Conservation (phyloP, 2,113 vertebrate species). For the Eurystomus gularis region DNA sequence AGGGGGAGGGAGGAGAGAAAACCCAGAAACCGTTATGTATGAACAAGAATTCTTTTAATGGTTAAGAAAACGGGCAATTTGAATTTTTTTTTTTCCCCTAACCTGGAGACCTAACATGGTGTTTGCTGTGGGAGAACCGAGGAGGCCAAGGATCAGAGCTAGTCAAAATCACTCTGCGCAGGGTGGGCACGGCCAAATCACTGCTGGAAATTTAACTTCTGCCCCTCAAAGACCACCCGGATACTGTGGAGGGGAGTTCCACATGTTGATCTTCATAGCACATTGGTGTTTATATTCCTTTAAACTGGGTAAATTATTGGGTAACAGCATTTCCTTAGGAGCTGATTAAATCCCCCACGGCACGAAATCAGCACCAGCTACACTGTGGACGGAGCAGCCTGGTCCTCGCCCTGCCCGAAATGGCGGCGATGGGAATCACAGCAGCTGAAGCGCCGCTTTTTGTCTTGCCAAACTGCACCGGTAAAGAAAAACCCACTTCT, state of each 20-base stretch:
- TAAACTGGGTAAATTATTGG: background rate
- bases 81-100: background rate
- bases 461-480: background rate
- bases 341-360: accelerated
- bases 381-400: background rate
- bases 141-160: background rate
- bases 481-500: background rate
- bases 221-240: background rate
- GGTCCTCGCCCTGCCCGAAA: background rate
- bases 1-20: slow-evolving; percentile 29
- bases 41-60: background rate
- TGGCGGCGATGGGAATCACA: accelerated
- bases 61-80: background rate
- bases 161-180: background rate
- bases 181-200: background rate
- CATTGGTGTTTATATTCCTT: background rate
- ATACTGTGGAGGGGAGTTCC: background rate
- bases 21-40: background rate
- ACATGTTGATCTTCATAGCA: background rate
- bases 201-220: background rate
- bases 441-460: background rate
- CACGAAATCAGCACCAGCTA: background rate
- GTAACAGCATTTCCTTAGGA: background rate
- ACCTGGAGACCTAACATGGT: background rate
- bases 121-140: background rate